Conservation (phyloP, 2,888 invertebrate species). For the Polietes domitor region DNA sequence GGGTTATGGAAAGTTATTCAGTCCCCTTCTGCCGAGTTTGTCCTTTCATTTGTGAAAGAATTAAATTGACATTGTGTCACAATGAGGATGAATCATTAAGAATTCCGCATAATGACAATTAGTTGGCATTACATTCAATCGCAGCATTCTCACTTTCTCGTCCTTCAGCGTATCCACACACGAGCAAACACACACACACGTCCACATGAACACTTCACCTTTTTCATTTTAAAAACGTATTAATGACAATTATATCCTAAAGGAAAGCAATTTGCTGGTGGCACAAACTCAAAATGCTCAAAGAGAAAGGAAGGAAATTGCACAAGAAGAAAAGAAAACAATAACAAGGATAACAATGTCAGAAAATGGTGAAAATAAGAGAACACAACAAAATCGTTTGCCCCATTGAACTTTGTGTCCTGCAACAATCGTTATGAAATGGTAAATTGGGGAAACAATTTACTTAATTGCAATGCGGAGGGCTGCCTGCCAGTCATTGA, state of each 20-base stretch:
- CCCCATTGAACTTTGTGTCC: conserved; percentile 47
- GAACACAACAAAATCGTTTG: conserved; percentile 10
- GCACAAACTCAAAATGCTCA: background rate
- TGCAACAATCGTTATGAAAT: background rate
- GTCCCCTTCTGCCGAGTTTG: too few relatives aligned
- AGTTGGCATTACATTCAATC: conserved; percentile 5
- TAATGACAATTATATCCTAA: conserved; percentile 34
- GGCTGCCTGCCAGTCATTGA: background rate
- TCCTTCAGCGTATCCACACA: background rate
- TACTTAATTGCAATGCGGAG: conserved; percentile 35
- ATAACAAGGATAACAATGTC: conserved; percentile 10
- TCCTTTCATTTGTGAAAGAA: background rate
- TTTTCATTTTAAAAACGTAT: conserved; percentile 27
- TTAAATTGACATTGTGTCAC: conserved; percentile 27
- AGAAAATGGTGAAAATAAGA: background rate
- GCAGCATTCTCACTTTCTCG: background rate
- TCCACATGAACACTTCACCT: background rate
- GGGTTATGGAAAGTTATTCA: background rate
- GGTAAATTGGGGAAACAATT: conserved; percentile 33
- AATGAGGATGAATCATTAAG: conserved; percentile 1
- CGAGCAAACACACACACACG: background rate
- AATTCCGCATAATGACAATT: conserved; percentile 27
- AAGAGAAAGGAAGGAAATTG: conserved; percentile 6
- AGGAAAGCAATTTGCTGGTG: conserved; percentile 3
- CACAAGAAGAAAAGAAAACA: background rate